These are phyloP conservation scores for Microtus richardsoni DNA, from an alignment of 2,113 vertebrate species.

Conservation along the genomic window DNA sequence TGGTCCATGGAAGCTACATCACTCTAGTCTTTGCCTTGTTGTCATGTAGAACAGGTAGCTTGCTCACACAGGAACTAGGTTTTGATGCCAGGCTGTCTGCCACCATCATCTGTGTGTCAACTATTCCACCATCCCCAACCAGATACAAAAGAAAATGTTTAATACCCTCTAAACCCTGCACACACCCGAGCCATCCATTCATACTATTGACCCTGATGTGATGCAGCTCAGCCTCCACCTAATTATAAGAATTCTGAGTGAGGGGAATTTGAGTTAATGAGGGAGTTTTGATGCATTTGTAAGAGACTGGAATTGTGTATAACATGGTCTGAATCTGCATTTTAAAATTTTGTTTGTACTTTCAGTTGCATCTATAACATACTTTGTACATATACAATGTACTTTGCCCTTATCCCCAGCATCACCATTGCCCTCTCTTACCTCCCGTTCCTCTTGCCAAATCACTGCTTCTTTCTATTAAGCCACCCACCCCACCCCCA, in stretches of 20 bases:
- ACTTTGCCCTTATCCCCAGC: background rate
- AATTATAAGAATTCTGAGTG: background rate
- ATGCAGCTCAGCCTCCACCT: background rate
- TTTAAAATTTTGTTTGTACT: background rate
- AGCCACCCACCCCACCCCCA: too few relatives aligned
- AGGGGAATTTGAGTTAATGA: background rate
- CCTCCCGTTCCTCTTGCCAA: background rate
- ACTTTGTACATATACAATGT: background rate
- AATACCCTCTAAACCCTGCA: background rate
- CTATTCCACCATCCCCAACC: background rate
- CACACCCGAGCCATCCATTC: background rate
- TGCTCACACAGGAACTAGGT: background rate
- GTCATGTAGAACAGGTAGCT: background rate
- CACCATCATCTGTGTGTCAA: constrained; percentile 35
- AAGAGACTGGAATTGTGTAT: background rate
- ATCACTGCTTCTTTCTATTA: background rate
- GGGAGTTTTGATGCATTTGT: background rate
- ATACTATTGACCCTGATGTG: background rate
- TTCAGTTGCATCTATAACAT: background rate
- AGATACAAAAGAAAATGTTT: background rate
- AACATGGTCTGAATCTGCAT: background rate
- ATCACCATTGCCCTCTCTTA: background rate
- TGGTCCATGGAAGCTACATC: too few relatives aligned
- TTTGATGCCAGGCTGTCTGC: constrained; percentile 55
- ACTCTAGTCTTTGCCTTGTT: background rate